Conservation (phyloP, 1,140 invertebrate genomes). For the Caenorhabditis inopinata region DNA sequence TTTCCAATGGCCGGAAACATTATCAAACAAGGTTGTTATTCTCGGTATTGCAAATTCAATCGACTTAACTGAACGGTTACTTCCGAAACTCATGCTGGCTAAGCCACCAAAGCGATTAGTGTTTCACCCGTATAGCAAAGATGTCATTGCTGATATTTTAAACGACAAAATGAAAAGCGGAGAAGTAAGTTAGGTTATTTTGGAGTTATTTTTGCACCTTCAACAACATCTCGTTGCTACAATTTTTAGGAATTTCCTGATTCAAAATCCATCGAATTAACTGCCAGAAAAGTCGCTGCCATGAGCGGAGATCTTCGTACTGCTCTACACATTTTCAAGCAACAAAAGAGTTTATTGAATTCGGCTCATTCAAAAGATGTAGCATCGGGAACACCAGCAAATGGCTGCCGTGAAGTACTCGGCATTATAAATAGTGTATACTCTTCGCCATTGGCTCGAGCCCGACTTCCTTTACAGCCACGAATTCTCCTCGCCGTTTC, state of each 20-base stretch:
- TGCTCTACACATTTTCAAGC: slow-evolving; percentile 33
- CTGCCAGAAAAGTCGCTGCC: slow-evolving; percentile 86
- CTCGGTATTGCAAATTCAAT: slow-evolving; percentile 91
- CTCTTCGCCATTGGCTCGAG: slow-evolving; percentile 33
- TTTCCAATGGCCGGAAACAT: slow-evolving; percentile 83
- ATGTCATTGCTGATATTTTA: slow-evolving; percentile 85
- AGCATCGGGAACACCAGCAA: neutral
- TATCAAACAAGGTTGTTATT: slow-evolving; percentile 76
- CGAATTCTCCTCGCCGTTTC: slow-evolving; percentile 40
- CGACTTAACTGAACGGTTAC: slow-evolving; percentile 85
- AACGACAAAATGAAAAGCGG: slow-evolving; percentile 76
- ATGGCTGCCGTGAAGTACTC: slow-evolving; percentile 36
- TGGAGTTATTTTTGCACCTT: too few species aligned
- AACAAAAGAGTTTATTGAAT: neutral
- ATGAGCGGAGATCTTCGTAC: slow-evolving; percentile 81
- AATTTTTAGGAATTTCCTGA: too few species aligned
- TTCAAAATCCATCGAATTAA: slow-evolving; percentile 78
- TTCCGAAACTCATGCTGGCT: slow-evolving; percentile 80
- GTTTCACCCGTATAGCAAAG: slow-evolving; percentile 86
- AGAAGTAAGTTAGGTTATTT: slow-evolving; percentile 44
- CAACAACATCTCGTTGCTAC: too few species aligned
- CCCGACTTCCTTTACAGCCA: slow-evolving; percentile 39
- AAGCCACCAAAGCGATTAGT: slow-evolving; percentile 77
- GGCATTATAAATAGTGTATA: slow-evolving; percentile 31
- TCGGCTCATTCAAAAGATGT: neutral